These are phyloP conservation scores for Bhutanitis thaidina DNA, from an alignment of 2,888 invertebrate genomes.

Conservation along the genomic window DNA sequence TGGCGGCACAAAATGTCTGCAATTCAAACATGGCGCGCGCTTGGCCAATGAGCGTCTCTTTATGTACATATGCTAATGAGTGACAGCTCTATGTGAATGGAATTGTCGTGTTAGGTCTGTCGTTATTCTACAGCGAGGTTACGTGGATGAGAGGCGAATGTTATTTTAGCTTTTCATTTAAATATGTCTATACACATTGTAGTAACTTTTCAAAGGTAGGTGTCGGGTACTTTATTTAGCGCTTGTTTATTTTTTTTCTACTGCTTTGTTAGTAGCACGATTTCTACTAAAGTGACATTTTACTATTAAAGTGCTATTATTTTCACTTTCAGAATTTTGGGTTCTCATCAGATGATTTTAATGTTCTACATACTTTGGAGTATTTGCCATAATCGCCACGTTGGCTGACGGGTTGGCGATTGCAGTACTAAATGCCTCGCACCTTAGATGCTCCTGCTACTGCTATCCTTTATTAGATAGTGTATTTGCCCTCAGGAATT, in stretches of 20 bases:
- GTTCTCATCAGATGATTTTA: too few species aligned
- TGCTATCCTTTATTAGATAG: too few species aligned
- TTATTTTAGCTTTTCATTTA: slow-evolving; percentile 49
- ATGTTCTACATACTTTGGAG: too few species aligned
- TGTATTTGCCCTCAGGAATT: too few species aligned
- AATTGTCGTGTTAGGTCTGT: slow-evolving; percentile 74
- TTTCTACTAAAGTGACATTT: not conserved
- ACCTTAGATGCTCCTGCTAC: too few species aligned
- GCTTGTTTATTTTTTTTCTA: slow-evolving; percentile 20
- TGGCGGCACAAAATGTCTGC: slow-evolving; percentile 58
- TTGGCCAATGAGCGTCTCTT: slow-evolving; percentile 58
- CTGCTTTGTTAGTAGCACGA: not conserved
- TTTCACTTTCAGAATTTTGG: too few species aligned
- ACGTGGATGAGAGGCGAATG: slow-evolving; percentile 40
- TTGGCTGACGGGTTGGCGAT: too few species aligned
- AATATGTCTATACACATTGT: slow-evolving; percentile 29
- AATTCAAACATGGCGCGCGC: slow-evolving; percentile 55
- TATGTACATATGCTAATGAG: slow-evolving; percentile 76
- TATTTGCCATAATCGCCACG: too few species aligned
- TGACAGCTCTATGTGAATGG: slow-evolving; percentile 71
- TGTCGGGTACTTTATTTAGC: too few species aligned
- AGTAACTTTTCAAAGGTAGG: slow-evolving; percentile 26
- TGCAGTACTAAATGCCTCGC: too few species aligned
- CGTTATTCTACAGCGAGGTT: slow-evolving; percentile 53
- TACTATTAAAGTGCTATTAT: too few species aligned